These are phyloP conservation scores for Dryoscopus gambensis DNA, from an alignment of 2,113 vertebrate genomes.

Conservation along the genomic window DNA sequence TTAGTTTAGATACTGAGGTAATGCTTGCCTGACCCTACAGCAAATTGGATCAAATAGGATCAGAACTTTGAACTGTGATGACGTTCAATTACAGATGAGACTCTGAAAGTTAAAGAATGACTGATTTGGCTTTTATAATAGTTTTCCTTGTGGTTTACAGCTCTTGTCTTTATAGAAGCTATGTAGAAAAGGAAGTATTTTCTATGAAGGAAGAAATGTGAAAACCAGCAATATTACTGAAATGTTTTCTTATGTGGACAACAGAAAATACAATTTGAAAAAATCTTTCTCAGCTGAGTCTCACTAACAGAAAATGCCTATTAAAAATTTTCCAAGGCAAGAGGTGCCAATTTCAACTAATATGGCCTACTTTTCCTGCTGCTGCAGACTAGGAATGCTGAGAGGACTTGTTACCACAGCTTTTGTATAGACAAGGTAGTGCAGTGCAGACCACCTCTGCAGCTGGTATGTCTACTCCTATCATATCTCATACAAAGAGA, in stretches of 20 bases:
- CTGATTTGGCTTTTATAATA: background rate
- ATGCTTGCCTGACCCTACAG: background rate
- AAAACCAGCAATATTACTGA: background rate
- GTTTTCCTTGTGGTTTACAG: background rate
- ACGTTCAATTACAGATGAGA: background rate
- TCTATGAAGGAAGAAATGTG: background rate
- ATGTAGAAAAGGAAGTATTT: background rate
- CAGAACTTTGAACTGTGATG: background rate
- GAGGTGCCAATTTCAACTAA: background rate
- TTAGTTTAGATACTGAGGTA: background rate
- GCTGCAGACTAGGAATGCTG: background rate
- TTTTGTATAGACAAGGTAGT: background rate
- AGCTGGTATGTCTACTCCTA: background rate
- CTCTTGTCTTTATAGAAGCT: background rate
- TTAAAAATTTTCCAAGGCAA: background rate
- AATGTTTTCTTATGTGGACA: background rate
- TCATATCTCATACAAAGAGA: background rate
- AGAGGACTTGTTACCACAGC: background rate
- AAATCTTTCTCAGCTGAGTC: background rate
- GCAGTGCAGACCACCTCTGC: background rate
- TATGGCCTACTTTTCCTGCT: background rate
- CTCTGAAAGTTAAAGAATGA: background rate
- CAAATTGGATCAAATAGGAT: background rate
- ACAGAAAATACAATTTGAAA: background rate
- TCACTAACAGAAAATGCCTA: background rate